These are phyloP conservation scores for Andrena dorsata DNA, from an alignment of 2,888 invertebrate species.

Conservation along the genomic window DNA sequence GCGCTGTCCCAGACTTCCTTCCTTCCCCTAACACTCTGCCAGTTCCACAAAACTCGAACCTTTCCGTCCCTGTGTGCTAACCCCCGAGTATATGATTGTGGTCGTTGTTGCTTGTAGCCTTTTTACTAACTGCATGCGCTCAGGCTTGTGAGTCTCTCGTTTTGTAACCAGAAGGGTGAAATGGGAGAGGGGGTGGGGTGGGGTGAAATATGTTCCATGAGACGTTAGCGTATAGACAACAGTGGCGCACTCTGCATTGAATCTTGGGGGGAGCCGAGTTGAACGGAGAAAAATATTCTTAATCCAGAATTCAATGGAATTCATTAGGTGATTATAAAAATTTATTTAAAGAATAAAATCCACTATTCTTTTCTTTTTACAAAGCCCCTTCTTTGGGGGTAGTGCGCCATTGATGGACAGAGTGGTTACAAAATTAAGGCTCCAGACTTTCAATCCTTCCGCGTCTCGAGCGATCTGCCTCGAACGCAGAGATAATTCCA, in stretches of 20 bases:
- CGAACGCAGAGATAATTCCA: neutral
- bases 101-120: constrained; percentile 35
- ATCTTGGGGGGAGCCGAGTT: no score
- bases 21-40: constrained; percentile 52
- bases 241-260: no score
- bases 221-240: no score
- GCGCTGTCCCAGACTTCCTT: constrained; percentile 83
- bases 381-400: no score
- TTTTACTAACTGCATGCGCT: constrained; percentile 57
- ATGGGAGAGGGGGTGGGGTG: neutral
- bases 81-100: constrained; percentile 37
- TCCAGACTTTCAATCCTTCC: neutral
- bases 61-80: constrained; percentile 44
- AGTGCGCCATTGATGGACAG: no score
- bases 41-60: constrained; percentile 41
- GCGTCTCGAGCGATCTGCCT: neutral
- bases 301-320: no score
- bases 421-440: constrained; percentile 2
- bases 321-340: no score
- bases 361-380: no score
- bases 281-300: no score
- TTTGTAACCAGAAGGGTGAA: constrained; percentile 36
- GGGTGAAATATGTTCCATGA: neutral
- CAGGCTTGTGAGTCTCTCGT: constrained; percentile 54
- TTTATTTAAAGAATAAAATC: no score